phyloP scores from a whole-genome alignment of 2,888 invertebrate genomes.

The Standfussiana lucernea region DNA sequence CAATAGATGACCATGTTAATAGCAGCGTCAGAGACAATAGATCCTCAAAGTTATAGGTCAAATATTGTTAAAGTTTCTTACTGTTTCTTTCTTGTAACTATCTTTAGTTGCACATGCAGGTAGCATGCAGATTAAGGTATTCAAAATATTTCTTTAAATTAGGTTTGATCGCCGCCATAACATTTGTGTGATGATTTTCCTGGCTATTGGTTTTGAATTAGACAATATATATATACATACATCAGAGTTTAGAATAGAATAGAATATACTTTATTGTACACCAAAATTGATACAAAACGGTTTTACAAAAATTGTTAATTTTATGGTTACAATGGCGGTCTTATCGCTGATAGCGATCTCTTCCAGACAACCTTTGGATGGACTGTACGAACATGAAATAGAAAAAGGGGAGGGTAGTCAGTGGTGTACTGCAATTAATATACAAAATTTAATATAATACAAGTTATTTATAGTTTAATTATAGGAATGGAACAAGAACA shows the following conservation, averaged over 20 bases:
- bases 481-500: conserved; percentile 9
- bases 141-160: background rate
- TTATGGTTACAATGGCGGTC: too few species aligned
- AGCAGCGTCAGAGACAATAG: background rate
- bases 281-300: too few species aligned
- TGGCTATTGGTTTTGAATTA: background rate
- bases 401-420: too few species aligned
- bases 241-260: too few species aligned
- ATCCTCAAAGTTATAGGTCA: background rate
- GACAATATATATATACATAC: background rate
- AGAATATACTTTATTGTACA: too few species aligned
- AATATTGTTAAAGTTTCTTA: background rate
- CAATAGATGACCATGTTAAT: background rate
- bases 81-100: background rate
- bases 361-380: too few species aligned
- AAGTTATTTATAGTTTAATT: too few species aligned
- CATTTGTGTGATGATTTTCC: background rate
- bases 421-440: too few species aligned
- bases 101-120: background rate
- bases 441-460: too few species aligned
- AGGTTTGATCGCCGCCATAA: background rate
- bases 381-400: too few species aligned
- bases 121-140: background rate
- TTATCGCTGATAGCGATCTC: too few species aligned
- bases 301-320: too few species aligned